These are phyloP conservation scores for Spilarctia lutea DNA, from an alignment of 2,888 invertebrate genomes.

Conservation along the genomic window DNA sequence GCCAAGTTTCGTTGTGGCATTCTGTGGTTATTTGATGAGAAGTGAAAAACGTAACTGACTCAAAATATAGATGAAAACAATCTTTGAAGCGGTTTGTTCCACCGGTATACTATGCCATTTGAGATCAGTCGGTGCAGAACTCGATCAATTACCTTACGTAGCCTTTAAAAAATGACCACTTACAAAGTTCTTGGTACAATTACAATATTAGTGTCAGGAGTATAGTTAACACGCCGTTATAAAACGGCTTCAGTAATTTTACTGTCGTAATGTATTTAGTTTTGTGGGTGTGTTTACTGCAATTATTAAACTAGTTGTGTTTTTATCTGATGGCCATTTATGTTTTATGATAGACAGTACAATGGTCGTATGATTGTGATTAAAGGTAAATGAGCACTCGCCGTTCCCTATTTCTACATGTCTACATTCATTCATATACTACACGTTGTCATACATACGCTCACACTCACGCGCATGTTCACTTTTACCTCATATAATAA, in stretches of 20 bases:
- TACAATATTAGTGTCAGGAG: slow-evolving; percentile 7
- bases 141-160: neutral
- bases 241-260: slow-evolving; percentile 8
- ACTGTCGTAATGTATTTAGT: slow-evolving; percentile 10
- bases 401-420: neutral
- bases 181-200: neutral
- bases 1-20: too few species aligned
- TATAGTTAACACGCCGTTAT: slow-evolving; percentile 8
- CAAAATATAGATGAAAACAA: neutral
- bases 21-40: too few species aligned
- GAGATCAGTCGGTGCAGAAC: neutral
- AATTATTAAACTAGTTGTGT: slow-evolving; percentile 1
- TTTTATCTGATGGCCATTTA: neutral
- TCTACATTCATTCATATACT: neutral
- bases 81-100: neutral
- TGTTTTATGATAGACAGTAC: slow-evolving; percentile 2
- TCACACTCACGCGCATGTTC: neutral
- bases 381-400: slow-evolving; percentile 10
- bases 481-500: neutral
- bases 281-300: neutral
- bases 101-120: neutral
- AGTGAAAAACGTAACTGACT: too few species aligned
- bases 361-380: neutral
- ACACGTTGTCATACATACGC: neutral
- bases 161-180: neutral